Percentiles rank a stretch among this genome's conserved stretches.
phyloP scores from a whole-genome alignment of 2,888 invertebrate genomes.

The Microplitis manilae region DNA sequence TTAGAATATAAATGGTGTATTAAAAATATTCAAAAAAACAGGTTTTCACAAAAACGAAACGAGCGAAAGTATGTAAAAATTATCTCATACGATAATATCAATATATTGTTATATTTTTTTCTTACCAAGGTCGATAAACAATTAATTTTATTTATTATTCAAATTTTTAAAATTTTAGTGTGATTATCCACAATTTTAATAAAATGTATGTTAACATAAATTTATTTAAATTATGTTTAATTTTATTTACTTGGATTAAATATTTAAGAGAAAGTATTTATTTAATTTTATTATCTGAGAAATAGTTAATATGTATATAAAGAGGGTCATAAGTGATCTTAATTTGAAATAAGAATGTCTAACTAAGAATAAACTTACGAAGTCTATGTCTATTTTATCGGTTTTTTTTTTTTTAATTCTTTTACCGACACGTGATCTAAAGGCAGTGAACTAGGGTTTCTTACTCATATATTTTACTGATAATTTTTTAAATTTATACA shows the following conservation, averaged over 20 bases:
- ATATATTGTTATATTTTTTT: too few relatives aligned
- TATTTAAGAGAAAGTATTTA: background rate
- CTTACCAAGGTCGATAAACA: too few relatives aligned
- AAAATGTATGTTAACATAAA: too few relatives aligned
- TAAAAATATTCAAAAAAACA: too few relatives aligned
- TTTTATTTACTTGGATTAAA: background rate
- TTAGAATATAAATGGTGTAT: too few relatives aligned
- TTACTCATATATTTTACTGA: background rate
- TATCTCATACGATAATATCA: too few relatives aligned
- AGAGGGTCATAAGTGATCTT: background rate
- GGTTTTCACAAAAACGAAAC: too few relatives aligned
- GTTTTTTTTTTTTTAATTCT: background rate
- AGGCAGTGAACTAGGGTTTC: background rate
- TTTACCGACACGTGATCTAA: background rate
- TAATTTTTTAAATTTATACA: background rate
- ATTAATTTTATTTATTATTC: too few relatives aligned
- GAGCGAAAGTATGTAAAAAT: too few relatives aligned
- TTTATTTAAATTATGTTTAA: background rate
- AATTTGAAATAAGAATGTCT: background rate
- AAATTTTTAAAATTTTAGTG: too few relatives aligned
- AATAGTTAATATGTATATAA: background rate
- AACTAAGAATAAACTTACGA: background rate
- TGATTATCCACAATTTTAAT: too few relatives aligned
- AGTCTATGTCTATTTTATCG: background rate
- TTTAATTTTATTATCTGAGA: background rate